Evolutionary conservation across 1,140 invertebrate genomes (phyloP).

Genomic region (Theocolax elegans): DNA sequence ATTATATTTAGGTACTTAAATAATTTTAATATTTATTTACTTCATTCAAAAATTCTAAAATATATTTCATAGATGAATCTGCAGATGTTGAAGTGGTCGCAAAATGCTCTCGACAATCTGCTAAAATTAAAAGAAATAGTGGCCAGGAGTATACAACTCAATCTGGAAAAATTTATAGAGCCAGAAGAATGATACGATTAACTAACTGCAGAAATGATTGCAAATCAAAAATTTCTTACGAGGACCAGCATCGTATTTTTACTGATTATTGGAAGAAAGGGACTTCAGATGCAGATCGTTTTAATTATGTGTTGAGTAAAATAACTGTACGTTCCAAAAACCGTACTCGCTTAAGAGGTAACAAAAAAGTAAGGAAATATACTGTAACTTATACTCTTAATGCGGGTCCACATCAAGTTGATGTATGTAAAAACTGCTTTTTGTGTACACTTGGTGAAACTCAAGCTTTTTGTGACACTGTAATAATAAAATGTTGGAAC

Average conservation of each 20-base stretch:
- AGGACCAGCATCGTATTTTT: neutral
- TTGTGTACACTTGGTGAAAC: neutral
- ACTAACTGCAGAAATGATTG: neutral
- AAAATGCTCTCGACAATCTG: too few relatives aligned
- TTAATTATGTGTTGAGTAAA: neutral
- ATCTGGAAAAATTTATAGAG: neutral
- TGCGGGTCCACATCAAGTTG: neutral
- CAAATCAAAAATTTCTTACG: neutral
- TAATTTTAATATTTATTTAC: too few relatives aligned
- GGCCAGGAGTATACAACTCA: neutral
- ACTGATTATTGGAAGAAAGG: neutral
- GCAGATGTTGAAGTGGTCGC: too few relatives aligned
- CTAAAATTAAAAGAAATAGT: constrained; percentile 7
- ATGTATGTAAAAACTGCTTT: neutral
- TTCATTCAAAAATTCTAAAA: too few relatives aligned
- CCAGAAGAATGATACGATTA: neutral
- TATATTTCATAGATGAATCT: too few relatives aligned
- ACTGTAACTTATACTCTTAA: neutral
- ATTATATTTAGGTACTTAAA: too few relatives aligned
- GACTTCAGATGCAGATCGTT: neutral
- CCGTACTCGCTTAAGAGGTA: neutral
- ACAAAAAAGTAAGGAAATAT: neutral
- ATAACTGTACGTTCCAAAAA: neutral
- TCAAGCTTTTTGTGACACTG: neutral
- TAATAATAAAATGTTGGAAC: neutral